Evolutionary conservation across 2,888 invertebrate genomes (phyloP).

Genomic region (Myopa testacea): DNA sequence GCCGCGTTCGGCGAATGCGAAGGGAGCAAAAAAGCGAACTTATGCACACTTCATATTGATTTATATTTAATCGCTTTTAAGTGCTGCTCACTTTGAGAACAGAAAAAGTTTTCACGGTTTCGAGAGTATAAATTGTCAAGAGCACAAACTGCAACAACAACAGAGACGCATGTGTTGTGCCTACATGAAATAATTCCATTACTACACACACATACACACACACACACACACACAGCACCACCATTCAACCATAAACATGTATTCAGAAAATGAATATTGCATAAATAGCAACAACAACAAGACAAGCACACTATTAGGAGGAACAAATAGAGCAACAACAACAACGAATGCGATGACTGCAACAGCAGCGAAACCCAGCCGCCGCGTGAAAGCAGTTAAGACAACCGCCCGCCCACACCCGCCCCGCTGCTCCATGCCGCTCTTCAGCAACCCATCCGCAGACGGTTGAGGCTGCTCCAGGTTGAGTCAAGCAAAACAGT

Average conservation of each 20-base stretch:
- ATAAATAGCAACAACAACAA: constrained; percentile 20
- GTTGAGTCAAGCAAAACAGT: neutral
- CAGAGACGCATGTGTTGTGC: neutral
- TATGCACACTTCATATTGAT: constrained; percentile 17
- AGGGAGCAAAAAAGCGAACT: too few species aligned
- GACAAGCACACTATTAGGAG: neutral
- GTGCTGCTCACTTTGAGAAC: neutral
- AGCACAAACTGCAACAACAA: neutral
- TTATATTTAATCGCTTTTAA: constrained; percentile 34
- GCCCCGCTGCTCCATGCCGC: too few species aligned
- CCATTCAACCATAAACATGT: constrained; percentile 11
- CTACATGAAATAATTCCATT: neutral
- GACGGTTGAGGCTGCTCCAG: too few species aligned
- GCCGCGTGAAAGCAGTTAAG: too few species aligned
- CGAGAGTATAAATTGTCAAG: neutral
- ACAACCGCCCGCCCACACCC: too few species aligned
- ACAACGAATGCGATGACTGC: constrained; percentile 3
- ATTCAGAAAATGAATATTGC: constrained; percentile 19
- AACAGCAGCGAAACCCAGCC: neutral
- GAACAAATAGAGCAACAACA: constrained; percentile 12
- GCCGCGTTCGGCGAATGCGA: too few species aligned
- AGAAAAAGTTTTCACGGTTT: neutral
- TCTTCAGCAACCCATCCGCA: too few species aligned
- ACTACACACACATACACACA: neutral
- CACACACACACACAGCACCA: neutral